Base-by-base conservation (phyloP, 2,888 invertebrate species). In the Thyatira batis region DNA sequence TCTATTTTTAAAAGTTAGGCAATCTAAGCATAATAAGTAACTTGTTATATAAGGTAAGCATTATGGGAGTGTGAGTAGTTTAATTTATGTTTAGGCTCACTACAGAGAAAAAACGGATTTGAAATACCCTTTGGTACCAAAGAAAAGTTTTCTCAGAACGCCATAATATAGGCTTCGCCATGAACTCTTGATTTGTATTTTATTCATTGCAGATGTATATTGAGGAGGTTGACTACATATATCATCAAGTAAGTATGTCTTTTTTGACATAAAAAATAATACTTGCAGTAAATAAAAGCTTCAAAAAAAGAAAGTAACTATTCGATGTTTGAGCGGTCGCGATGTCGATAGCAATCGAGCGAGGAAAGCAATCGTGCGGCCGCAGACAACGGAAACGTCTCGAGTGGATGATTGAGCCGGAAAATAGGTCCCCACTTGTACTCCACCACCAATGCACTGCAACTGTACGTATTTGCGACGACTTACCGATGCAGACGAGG, bases 401-500 rank as follows among this genome's bases (percentile, higher is more conserved):
- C 91, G 71, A 92, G 91, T 88, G 89, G 85, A 85, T 88, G 90
- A 92, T 90, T 88, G 90, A 79, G 73, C 74, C 76, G 77, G 85
- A 82, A 84, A 87, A 85, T 85, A 78, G 83, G 82, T 75, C 78
- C 73, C 74, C 67, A 61, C 73, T 76, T 66, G 73, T 72, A 71
- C 71, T 68, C 61, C 71, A 74, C 61, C 56, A 56, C 61, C 57
- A 63, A 58, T 71, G 62, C 62, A 62, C 61, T 66, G 51, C 55
- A 54, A 54, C 57, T 61, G 64, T 58, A 50, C 59, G 57, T 52
- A 57, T 50, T 51, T 45, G 20, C 43, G 59, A 51, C 53, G 48
- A 51, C 59, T 61, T 44, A 57, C 51, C 64, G 61, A 57, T 45
- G 53, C 27, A 50, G 53, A 58, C 55, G 49, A 20, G 60, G 53